Conservation (phyloP, 64 coral and sea anemone species). For the Exaiptasia diaphana region DNA sequence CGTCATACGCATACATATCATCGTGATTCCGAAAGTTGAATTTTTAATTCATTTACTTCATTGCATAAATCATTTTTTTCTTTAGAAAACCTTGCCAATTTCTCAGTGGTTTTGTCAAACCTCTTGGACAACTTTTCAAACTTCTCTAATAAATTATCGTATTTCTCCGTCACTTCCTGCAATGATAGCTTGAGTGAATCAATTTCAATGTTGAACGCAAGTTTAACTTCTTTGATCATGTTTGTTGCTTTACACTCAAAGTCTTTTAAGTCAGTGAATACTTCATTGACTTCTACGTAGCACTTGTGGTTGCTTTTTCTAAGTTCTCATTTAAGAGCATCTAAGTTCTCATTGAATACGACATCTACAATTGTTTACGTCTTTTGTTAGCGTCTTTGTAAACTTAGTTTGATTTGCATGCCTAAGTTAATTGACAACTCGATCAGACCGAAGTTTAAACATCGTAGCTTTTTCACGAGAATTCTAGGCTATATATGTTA, state of each 20-base stretch:
- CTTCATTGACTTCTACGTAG: no score
- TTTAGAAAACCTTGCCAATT: not conserved
- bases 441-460: no score
- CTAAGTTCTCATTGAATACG: no score
- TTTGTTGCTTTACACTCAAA: not conserved
- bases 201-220: not conserved
- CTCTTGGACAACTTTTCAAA: not conserved
- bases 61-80: not conserved
- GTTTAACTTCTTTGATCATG: not conserved
- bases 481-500: no score
- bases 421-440: no score
- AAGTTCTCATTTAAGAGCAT: no score
- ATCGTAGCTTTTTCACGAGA: no score
- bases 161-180: not conserved
- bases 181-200: not conserved
- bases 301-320: not conserved
- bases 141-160: not conserved
- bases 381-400: no score
- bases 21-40: not conserved
- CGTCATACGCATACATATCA: not conserved
- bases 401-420: no score
- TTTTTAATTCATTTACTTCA: slow-evolving; percentile 15
- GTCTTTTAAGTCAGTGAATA: not conserved
- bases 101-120: not conserved
- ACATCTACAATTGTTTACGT: no score